Percentiles rank a stretch among this genome's conserved stretches.
phyloP scores from a whole-genome alignment of 2,888 invertebrate genomes.

The Amphipyra berbera region DNA sequence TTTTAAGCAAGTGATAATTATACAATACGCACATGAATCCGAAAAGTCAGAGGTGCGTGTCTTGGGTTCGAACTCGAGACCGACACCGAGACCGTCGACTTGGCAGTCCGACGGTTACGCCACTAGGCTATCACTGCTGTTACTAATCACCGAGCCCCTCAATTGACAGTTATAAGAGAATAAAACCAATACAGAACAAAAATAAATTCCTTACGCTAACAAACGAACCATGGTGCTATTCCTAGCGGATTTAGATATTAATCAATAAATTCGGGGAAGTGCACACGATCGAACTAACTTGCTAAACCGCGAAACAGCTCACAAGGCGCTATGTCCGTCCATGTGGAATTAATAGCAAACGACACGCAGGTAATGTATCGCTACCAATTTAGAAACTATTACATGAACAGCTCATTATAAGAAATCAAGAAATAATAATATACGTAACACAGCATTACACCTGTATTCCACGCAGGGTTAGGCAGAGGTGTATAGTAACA shows the following conservation, averaged over 20 bases:
- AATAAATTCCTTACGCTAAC: not conserved
- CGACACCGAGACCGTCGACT: too few relatives aligned
- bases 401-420: conserved; percentile 32
- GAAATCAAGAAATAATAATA: not conserved
- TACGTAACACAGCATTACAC: too few relatives aligned
- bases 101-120: too few relatives aligned
- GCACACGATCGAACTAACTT: conserved; percentile 54
- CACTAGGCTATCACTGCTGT: too few relatives aligned
- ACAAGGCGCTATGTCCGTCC: conserved; percentile 47
- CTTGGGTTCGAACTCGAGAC: too few relatives aligned
- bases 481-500: too few relatives aligned
- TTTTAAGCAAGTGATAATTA: too few relatives aligned
- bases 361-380: conserved; percentile 49
- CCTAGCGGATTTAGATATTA: conserved; percentile 27
- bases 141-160: too few relatives aligned
- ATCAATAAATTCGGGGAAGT: conserved; percentile 61
- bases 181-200: not conserved
- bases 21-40: too few relatives aligned
- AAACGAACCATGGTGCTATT: not conserved
- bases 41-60: too few relatives aligned
- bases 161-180: too few relatives aligned
- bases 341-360: conserved; percentile 51
- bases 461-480: too few relatives aligned
- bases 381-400: conserved; percentile 53
- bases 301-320: conserved; percentile 50